These are phyloP conservation scores for Micropterix aruncella DNA, from an alignment of 2,888 invertebrate species.

Conservation along the genomic window DNA sequence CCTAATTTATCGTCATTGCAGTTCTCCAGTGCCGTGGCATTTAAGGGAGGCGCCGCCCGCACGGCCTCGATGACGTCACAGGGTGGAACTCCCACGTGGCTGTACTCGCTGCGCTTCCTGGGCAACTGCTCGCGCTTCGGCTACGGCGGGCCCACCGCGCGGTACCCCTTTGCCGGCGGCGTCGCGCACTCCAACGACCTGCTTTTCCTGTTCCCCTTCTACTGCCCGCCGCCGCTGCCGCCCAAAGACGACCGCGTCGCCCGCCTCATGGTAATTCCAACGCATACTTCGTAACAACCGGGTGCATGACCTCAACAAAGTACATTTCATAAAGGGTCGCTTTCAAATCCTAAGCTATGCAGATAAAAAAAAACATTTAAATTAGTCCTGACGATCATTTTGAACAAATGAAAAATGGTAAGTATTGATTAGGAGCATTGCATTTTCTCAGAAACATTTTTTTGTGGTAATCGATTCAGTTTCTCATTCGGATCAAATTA, in stretches of 20 bases:
- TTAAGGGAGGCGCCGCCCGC: constrained; percentile 30
- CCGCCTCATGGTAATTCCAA: constrained; percentile 22
- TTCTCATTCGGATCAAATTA: no score
- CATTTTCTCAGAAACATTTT: no score
- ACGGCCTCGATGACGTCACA: constrained; percentile 21
- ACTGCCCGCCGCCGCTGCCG: constrained; percentile 19
- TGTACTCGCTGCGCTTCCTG: constrained; percentile 34
- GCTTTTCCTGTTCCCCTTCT: constrained; percentile 39
- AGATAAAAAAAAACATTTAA: no score
- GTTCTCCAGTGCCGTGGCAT: constrained; percentile 26
- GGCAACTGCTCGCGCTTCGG: constrained; percentile 27
- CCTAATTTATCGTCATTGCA: no score
- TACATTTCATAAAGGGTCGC: neutral
- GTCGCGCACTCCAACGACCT: constrained; percentile 45
- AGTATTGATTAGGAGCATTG: no score
- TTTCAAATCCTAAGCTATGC: no score
- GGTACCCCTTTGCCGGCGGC: constrained; percentile 33
- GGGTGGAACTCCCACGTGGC: constrained; percentile 19
- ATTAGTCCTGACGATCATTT: no score
- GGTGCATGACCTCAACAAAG: neutral
- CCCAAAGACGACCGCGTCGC: constrained; percentile 22
- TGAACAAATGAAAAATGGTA: no score
- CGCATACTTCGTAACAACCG: neutral
- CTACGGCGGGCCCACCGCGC: constrained; percentile 22
- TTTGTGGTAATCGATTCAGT: no score